These are phyloP conservation scores for Albula goreensis DNA, from an alignment of 2,113 vertebrate genomes.

Conservation along the genomic window DNA sequence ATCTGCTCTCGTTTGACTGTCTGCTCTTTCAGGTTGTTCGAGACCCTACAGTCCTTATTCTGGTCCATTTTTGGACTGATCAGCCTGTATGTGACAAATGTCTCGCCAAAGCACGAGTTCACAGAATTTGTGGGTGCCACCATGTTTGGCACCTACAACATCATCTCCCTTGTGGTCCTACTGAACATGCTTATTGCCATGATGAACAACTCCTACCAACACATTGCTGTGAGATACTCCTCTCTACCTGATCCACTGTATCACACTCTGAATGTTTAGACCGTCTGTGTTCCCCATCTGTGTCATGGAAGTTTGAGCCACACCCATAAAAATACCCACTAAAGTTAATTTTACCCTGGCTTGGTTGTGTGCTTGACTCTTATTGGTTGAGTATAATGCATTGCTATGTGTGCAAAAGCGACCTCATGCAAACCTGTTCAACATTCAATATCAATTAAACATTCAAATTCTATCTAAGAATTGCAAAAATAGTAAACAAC, in stretches of 20 bases:
- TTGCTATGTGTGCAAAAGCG: too few relatives aligned
- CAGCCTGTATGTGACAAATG: constrained; percentile 91
- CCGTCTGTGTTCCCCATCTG: too few relatives aligned
- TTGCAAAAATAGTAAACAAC: too few relatives aligned
- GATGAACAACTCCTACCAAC: constrained; percentile 99
- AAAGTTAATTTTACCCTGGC: too few relatives aligned
- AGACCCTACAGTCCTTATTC: constrained; percentile 93
- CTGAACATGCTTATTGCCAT: constrained; percentile 99
- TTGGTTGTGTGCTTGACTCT: too few relatives aligned
- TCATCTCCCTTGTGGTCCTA: constrained; percentile 96
- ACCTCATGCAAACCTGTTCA: too few relatives aligned
- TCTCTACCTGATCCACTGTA: neutral
- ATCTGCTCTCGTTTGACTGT: constrained; percentile 21
- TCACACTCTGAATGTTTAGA: too few relatives aligned
- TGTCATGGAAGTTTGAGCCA: too few relatives aligned
- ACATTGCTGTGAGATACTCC: constrained; percentile 89
- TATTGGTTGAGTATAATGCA: too few relatives aligned
- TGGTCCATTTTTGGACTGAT: constrained; percentile 98
- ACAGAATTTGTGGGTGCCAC: constrained; percentile 95
- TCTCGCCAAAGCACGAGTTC: constrained; percentile 83
- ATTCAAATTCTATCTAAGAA: too few relatives aligned
- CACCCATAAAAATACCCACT: too few relatives aligned
- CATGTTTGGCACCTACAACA: constrained; percentile 96
- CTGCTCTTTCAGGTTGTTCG: constrained; percentile 83
- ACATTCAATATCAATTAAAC: too few relatives aligned